phyloP scores from a whole-genome alignment of 2,888 invertebrate species.

The Endomychus coccineus region DNA sequence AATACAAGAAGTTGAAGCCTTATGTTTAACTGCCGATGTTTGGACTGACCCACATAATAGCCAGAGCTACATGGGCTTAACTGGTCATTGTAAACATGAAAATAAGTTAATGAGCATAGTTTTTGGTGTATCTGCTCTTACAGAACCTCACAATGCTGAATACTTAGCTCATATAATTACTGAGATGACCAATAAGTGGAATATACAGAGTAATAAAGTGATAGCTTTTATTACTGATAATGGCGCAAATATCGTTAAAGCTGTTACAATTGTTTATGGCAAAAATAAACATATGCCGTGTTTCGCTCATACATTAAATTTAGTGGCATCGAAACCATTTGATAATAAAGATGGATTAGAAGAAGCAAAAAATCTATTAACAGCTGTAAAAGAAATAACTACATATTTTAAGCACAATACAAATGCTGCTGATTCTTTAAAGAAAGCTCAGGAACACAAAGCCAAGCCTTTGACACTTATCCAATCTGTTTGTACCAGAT shows the following conservation, averaged over 20 bases:
- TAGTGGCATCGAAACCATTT: conserved; percentile 20
- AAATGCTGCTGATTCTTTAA: conserved; percentile 24
- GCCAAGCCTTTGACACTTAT: conserved; percentile 22
- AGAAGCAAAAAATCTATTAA: neutral
- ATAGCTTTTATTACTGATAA: conserved; percentile 24
- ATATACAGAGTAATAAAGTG: conserved; percentile 17
- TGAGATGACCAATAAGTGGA: conserved; percentile 21
- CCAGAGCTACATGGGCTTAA: conserved; percentile 6
- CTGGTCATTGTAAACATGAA: conserved; percentile 10
- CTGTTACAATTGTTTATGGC: conserved; percentile 21
- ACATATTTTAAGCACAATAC: conserved; percentile 25
- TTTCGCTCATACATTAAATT: conserved; percentile 24
- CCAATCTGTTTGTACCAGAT: conserved; percentile 27
- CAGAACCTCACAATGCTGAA: conserved; percentile 18
- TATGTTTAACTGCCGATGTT: conserved; percentile 7
- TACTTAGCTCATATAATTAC: conserved; percentile 19
- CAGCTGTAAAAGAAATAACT: conserved; percentile 22
- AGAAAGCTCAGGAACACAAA: conserved; percentile 22
- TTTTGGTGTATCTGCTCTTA: conserved; percentile 8
- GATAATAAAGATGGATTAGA: conserved; percentile 1
- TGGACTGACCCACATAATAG: conserved; percentile 7
- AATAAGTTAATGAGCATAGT: conserved; percentile 7
- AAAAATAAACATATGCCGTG: conserved; percentile 20
- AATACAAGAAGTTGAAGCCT: conserved; percentile 7
- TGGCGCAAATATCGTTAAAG: conserved; percentile 26